These are phyloP conservation scores for Sipha maydis DNA, from an alignment of 2,888 invertebrate species.

Conservation along the genomic window DNA sequence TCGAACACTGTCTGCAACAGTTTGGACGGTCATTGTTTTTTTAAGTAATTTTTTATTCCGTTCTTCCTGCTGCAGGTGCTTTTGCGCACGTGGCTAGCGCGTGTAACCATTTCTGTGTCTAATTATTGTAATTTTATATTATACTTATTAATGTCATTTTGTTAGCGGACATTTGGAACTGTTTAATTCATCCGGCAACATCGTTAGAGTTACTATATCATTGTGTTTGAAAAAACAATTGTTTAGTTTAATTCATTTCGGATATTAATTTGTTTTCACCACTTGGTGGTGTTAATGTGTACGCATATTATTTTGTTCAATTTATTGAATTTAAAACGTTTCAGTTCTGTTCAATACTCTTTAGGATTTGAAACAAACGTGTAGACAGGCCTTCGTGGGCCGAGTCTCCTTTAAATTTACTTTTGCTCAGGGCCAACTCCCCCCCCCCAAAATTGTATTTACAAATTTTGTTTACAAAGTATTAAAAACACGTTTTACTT, in stretches of 20 bases:
- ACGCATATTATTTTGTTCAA: no score
- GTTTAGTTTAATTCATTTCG: not conserved
- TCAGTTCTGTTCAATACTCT: no score
- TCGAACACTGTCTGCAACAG: not conserved
- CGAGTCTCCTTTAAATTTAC: no score
- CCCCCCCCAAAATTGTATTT: no score
- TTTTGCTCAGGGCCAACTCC: no score
- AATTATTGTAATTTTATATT: conserved; percentile 9
- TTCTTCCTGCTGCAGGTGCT: conserved; percentile 15
- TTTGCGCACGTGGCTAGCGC: conserved; percentile 21
- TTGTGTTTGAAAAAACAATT: not conserved
- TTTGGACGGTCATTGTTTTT: conserved; percentile 9
- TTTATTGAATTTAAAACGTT: no score
- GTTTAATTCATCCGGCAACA: not conserved
- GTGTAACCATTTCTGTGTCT: not conserved
- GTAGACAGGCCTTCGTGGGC: no score
- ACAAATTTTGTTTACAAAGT: no score
- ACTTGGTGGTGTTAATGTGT: no score
- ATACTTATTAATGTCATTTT: not conserved
- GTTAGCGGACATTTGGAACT: not conserved
- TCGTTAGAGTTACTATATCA: not conserved
- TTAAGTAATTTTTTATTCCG: not conserved
- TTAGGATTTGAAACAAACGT: no score
- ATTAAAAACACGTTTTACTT: no score
- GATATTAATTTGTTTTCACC: not conserved